These are phyloP conservation scores for Aphrophora alni DNA, from an alignment of 2,888 invertebrate genomes.

Conservation along the genomic window DNA sequence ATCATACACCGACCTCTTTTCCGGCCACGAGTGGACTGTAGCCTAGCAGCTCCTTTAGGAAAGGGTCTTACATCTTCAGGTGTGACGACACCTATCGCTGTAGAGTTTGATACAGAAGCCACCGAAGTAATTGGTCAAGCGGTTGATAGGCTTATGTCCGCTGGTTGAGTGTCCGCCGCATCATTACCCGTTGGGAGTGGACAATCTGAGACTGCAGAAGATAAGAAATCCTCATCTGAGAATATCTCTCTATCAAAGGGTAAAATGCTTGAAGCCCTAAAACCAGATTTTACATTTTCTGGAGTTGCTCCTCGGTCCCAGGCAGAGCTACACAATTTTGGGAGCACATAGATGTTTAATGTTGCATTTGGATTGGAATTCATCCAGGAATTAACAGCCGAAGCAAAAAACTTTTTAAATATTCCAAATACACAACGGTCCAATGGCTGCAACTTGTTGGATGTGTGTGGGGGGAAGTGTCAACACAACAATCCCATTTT, in stretches of 20 bases:
- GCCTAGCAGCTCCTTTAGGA: slow-evolving; percentile 13
- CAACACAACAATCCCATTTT: slow-evolving; percentile 27
- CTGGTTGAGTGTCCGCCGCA: too few relatives aligned
- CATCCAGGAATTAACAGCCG: too few relatives aligned
- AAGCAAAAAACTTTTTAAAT: slow-evolving; percentile 24
- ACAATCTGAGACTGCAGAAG: too few relatives aligned
- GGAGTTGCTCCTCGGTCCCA: too few relatives aligned
- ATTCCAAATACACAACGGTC: slow-evolving; percentile 24
- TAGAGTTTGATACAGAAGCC: too few relatives aligned
- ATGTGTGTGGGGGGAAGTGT: slow-evolving; percentile 28
- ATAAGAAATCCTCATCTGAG: too few relatives aligned
- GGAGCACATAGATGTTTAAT: slow-evolving; percentile 49
- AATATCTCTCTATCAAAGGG: slow-evolving; percentile 25
- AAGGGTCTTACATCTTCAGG: slow-evolving; percentile 32
- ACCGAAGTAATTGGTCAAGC: too few relatives aligned
- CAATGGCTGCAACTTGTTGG: slow-evolving; percentile 29
- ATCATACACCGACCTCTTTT: slow-evolving; percentile 51
- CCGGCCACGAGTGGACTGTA: slow-evolving; percentile 39
- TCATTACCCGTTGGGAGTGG: too few relatives aligned
- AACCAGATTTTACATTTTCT: slow-evolving; percentile 45
- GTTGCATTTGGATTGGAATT: slow-evolving; percentile 49
- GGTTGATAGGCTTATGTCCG: too few relatives aligned
- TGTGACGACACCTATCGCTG: not conserved
- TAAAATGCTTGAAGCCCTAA: slow-evolving; percentile 45
- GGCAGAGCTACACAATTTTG: too few relatives aligned